Base-by-base conservation (phyloP, 2,888 invertebrate genomes). In the Zaprionus obscuricornis region DNA sequence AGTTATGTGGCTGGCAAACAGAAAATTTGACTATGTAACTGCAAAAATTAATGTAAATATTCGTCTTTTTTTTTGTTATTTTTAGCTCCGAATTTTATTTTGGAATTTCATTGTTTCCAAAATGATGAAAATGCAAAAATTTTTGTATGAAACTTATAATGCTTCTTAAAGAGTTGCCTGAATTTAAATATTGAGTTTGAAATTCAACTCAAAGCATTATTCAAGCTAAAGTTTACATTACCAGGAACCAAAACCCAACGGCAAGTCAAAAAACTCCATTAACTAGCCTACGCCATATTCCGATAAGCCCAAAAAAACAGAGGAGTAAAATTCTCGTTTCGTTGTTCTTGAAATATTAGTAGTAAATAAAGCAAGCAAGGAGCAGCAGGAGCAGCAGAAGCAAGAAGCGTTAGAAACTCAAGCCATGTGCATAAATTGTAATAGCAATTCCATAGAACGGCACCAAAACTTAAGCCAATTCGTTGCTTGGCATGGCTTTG, bases 351-450 rank as follows among this genome's bases (percentile, higher is more conserved):
- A 46, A 42, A 65, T 36, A 36, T 6, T 22, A 50, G 43, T 47
- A 50, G 74, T 68, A 52, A 74, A 77, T 77, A 81, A 81, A 65
- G 37, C 37, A 65, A 52, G 20, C 37, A 37, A 8, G n/a, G 17
- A 36, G 36, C 8, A 18, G 16, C 13, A 52, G 60, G 40, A 55
- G 33, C 22, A 63, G n/a, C n/a, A n/a, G n/a, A n/a, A n/a, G n/a
- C n/a, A n/a, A n/a, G n/a, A 66, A 43, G 67, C 67, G 64, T 62
- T 69, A 43, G 52, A 37, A 51, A 39, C 64, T 46, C 45, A 45
- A 52, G 18, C 57, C 56, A 46, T 58, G 66, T 64, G 75, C 70
- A 78, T 78, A 78, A 82, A 78, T 78, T 74, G 65, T 69, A 59
- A 68, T 66, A 51, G 54, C 49, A 59, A 81, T 77, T 64, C 74